Evolutionary conservation across 2,797 vertebrate genomes (phyloP).

Genomic region (Cossypha polioptera): DNA sequence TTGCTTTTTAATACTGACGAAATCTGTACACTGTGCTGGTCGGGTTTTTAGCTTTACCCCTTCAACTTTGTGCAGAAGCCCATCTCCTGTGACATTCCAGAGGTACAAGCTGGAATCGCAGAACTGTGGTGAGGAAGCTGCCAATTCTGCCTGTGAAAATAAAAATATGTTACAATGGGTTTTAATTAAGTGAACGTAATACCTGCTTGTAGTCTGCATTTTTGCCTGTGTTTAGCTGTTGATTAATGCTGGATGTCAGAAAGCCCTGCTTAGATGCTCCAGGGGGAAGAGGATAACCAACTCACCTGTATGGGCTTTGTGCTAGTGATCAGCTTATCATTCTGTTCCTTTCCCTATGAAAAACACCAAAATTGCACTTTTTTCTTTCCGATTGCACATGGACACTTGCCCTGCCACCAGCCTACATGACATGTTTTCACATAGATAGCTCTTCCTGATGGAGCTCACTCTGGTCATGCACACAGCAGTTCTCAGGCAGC

Average conservation of each 20-base stretch:
- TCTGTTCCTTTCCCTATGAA: not conserved
- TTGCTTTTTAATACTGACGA: constrained; percentile 84
- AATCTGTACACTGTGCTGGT: constrained; percentile 88
- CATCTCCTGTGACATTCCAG: constrained; percentile 91
- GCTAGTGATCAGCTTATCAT: not conserved
- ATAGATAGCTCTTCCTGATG: not conserved
- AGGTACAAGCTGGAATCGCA: constrained; percentile 87
- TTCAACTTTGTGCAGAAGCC: constrained; percentile 79
- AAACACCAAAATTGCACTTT: not conserved
- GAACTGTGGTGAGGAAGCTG: constrained; percentile 91
- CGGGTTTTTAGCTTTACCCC: constrained; percentile 84
- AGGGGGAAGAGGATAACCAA: not conserved
- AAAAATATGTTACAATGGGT: not conserved
- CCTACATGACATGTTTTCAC: not conserved
- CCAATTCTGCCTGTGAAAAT: constrained; percentile 81
- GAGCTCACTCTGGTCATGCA: not conserved
- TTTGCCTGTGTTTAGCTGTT: not conserved
- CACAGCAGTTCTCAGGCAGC: not conserved
- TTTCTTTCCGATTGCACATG: not conserved
- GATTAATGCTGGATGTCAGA: not conserved
- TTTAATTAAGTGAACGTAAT: not conserved
- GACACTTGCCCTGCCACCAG: not conserved
- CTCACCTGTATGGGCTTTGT: not conserved
- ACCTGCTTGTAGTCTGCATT: not conserved
- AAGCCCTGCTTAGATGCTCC: not conserved